A percentile compares a stretch with the other conserved stretches of the same genome.
Evolutionary conservation across 2,113 vertebrate genomes (phyloP).

Genomic region (Condylura cristata): DNA sequence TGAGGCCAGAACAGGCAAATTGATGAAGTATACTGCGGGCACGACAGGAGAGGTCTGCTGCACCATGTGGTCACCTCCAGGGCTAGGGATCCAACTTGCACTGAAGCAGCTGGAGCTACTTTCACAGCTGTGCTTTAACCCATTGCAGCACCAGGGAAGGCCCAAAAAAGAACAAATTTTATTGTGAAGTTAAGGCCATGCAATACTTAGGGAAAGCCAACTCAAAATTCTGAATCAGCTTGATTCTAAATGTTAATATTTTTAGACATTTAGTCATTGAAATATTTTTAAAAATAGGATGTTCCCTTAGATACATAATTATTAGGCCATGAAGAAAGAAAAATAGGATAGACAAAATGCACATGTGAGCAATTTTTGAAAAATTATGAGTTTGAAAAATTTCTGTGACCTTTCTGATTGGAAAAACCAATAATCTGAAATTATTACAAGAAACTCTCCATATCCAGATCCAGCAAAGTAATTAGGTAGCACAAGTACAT

Average conservation of each 20-base stretch:
- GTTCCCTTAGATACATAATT: not conserved
- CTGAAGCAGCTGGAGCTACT: too few species aligned
- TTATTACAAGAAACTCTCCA: not conserved
- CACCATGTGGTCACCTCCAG: too few species aligned
- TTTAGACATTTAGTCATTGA: conserved; percentile 31
- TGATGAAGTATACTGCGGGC: too few species aligned
- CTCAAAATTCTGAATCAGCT: conserved; percentile 27
- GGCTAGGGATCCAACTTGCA: too few species aligned
- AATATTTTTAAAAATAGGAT: not conserved
- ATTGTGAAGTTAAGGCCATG: not conserved
- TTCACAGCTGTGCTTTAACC: too few species aligned
- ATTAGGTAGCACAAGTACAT: not conserved
- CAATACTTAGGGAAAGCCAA: not conserved
- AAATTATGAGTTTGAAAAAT: not conserved
- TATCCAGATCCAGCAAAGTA: not conserved
- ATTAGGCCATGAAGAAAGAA: conserved; percentile 15
- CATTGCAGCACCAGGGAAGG: too few species aligned
- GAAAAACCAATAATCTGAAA: conserved; percentile 13
- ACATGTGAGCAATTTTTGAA: conserved; percentile 15
- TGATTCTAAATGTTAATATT: conserved; percentile 1
- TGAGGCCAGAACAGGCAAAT: too few species aligned
- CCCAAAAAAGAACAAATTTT: not conserved
- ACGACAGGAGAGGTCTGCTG: too few species aligned
- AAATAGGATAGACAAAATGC: not conserved
- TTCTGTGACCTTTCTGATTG: not conserved